phyloP scores from a whole-genome alignment of 2,797 vertebrate species.

The Nannoperca australis region DNA sequence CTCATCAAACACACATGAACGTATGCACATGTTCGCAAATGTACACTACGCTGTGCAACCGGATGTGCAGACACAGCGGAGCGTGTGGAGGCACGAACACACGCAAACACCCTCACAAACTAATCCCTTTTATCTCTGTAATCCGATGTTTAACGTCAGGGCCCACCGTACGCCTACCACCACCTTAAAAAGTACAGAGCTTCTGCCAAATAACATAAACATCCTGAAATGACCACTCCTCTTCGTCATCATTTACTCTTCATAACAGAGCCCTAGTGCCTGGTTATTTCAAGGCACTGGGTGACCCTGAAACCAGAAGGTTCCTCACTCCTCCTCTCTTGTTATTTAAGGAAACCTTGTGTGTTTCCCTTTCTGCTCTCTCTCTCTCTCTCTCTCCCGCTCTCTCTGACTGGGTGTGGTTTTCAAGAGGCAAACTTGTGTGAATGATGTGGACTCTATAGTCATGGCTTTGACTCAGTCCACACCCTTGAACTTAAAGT shows the following conservation, averaged over 20 bases:
- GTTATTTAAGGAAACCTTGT: slow-evolving; percentile 86
- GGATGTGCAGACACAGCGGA: slow-evolving; percentile 43
- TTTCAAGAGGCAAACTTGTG: slow-evolving; percentile 83
- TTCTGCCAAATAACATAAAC: slow-evolving; percentile 77
- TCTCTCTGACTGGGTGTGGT: slow-evolving; percentile 85
- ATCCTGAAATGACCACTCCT: slow-evolving; percentile 69
- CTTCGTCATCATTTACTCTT: slow-evolving; percentile 72
- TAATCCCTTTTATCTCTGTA: slow-evolving; percentile 71
- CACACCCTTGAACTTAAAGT: slow-evolving; percentile 82
- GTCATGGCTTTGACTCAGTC: slow-evolving; percentile 79
- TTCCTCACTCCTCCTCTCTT: slow-evolving; percentile 79
- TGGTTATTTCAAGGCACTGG: slow-evolving; percentile 72
- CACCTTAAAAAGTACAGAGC: slow-evolving; percentile 67
- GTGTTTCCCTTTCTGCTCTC: slow-evolving; percentile 78
- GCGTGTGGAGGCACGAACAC: slow-evolving; percentile 61
- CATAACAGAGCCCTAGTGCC: slow-evolving; percentile 68
- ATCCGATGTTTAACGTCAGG: slow-evolving; percentile 73
- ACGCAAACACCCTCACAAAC: slow-evolving; percentile 48
- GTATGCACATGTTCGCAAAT: slow-evolving; percentile 60
- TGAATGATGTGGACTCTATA: slow-evolving; percentile 85
- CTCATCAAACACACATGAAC: slow-evolving; percentile 71
- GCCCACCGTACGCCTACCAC: slow-evolving; percentile 68
- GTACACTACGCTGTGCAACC: slow-evolving; percentile 43
- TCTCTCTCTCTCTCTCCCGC: slow-evolving; percentile 21
- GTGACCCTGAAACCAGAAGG: slow-evolving; percentile 82